Percentiles rank a stretch among this genome's conserved stretches.
Evolutionary conservation across 1,140 invertebrate species (phyloP).

Genomic region (Bombus cullumanus): DNA sequence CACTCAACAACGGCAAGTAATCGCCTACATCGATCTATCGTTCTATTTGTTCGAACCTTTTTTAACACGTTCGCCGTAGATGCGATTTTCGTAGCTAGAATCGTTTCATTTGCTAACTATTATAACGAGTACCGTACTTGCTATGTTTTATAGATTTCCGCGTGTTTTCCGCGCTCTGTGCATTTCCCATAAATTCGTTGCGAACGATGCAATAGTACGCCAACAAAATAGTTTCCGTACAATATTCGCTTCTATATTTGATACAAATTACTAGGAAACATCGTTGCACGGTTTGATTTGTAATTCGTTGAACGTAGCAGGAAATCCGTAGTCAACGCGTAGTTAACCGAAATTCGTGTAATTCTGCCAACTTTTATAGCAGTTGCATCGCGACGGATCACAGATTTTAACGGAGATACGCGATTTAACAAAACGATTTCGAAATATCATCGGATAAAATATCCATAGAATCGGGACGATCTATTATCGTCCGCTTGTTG

Average conservation of each 20-base stretch:
- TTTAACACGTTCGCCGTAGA: neutral
- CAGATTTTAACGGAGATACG: neutral
- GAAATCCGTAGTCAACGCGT: no score
- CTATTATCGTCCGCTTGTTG: no score
- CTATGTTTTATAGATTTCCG: neutral
- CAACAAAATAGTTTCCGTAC: accelerated
- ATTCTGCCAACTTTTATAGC: accelerated
- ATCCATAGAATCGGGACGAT: no score
- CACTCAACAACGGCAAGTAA: neutral
- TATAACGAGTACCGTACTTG: neutral
- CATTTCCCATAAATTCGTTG: neutral
- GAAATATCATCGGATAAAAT: neutral
- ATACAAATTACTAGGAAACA: neutral
- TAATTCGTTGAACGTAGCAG: no score
- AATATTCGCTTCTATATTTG: neutral
- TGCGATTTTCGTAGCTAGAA: neutral
- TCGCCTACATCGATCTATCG: no score
- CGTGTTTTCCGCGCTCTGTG: neutral
- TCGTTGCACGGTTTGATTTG: neutral
- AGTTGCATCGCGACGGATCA: accelerated
- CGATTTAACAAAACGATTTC: conserved; percentile 51
- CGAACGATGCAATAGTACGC: accelerated
- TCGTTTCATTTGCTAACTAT: neutral
- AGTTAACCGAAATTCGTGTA: neutral
- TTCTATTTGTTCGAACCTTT: neutral